Evolutionary conservation across 2,113 vertebrate genomes (phyloP).

Genomic region (Syngnathus scovelli): DNA sequence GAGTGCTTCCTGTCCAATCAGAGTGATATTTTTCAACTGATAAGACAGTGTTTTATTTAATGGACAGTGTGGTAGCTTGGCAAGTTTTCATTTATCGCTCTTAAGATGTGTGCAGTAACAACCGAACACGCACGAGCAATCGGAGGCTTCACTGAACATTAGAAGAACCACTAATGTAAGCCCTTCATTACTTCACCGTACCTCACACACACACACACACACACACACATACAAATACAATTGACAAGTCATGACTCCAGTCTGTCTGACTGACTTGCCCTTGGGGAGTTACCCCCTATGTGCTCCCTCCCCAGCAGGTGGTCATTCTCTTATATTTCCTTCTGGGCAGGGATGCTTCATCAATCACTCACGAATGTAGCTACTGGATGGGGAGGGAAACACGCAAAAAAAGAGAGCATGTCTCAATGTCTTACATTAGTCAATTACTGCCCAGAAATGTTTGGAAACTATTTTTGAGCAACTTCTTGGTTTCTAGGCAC

Average conservation of each 20-base stretch:
- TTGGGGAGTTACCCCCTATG: slow-evolving; percentile 36
- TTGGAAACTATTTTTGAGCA: slow-evolving; percentile 28
- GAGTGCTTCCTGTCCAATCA: slow-evolving; percentile 33
- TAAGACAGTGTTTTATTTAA: slow-evolving; percentile 19
- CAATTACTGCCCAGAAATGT: neutral
- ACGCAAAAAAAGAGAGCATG: slow-evolving; percentile 13
- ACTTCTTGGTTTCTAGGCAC: slow-evolving; percentile 19
- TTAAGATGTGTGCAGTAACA: slow-evolving; percentile 11
- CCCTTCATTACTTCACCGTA: slow-evolving; percentile 16
- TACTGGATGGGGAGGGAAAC: neutral
- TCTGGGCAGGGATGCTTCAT: slow-evolving; percentile 45
- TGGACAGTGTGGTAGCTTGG: slow-evolving; percentile 11
- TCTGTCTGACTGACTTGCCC: slow-evolving; percentile 52
- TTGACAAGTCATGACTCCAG: slow-evolving; percentile 45
- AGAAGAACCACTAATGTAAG: slow-evolving; percentile 9
- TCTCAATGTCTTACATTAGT: neutral
- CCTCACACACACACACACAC: neutral
- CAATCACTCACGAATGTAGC: slow-evolving; percentile 21
- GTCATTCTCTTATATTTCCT: slow-evolving; percentile 47
- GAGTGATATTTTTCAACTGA: slow-evolving; percentile 38
- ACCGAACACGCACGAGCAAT: slow-evolving; percentile 19
- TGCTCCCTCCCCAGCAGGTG: slow-evolving; percentile 49
- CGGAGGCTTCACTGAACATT: slow-evolving; percentile 33
- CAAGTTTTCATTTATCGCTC: neutral
- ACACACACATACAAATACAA: slow-evolving; percentile 17